Conservation (phyloP, 2,888 invertebrate genomes). For the Eurytoma californica region DNA sequence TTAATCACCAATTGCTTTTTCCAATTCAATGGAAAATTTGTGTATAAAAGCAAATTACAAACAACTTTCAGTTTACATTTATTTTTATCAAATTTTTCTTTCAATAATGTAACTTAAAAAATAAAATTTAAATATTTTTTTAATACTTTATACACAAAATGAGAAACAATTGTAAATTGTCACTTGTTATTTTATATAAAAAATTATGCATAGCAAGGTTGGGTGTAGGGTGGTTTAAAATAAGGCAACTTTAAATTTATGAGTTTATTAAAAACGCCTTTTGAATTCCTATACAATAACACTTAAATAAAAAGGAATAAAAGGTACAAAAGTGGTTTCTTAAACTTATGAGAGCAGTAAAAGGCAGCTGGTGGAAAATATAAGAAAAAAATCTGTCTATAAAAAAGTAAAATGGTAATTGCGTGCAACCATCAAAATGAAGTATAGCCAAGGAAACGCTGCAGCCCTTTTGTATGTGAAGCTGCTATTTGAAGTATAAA, state of each 20-base stretch:
- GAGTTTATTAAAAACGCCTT: conserved; percentile 6
- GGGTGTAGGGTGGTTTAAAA: conserved; percentile 13
- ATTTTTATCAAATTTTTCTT: conserved; percentile 18
- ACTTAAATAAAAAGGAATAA: conserved; percentile 32
- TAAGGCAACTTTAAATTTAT: conserved; percentile 13
- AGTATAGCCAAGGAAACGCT: conserved; percentile 57
- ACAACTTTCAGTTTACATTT: neutral
- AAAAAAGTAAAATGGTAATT: conserved; percentile 52
- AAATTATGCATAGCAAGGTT: conserved; percentile 1
- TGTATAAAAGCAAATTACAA: neutral
- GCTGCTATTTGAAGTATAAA: conserved; percentile 70
- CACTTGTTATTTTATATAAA: neutral
- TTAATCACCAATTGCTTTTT: conserved; percentile 67
- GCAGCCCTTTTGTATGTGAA: conserved; percentile 75
- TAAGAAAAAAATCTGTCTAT: conserved; percentile 55
- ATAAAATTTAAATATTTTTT: conserved; percentile 1
- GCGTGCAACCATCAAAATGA: conserved; percentile 45
- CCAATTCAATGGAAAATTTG: conserved; percentile 30
- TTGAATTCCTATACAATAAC: conserved; percentile 7
- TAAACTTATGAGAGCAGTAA: conserved; percentile 51
- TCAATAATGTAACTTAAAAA: conserved; percentile 1
- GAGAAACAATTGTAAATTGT: neutral
- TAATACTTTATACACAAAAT: conserved; percentile 6
- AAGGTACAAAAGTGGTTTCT: conserved; percentile 36
- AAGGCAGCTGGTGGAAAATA: conserved; percentile 64